Percentiles rank a stretch among this genome's conserved stretches.
phyloP scores from a whole-genome alignment of 92 coral and sea anemone genomes.

The Actinernus sp. region DNA sequence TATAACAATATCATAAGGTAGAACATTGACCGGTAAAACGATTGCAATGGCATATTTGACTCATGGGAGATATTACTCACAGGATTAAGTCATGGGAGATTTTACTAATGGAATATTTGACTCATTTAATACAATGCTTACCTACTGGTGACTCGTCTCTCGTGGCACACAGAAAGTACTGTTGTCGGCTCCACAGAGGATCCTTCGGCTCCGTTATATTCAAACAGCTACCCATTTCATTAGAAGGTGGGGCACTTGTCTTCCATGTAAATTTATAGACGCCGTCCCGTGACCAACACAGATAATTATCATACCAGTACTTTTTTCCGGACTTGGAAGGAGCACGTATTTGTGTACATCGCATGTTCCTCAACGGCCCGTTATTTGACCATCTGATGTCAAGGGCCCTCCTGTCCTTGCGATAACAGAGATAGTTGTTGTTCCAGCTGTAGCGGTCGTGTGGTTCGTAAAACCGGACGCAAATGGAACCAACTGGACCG shows the following conservation, averaged over 20 bases:
- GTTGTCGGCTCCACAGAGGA: conserved; percentile 9
- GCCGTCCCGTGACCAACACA: conserved; percentile 66
- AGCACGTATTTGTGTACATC: conserved; percentile 50
- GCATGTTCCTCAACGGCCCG: conserved; percentile 49
- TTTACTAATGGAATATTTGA: too few species aligned
- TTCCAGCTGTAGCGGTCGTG: conserved; percentile 69
- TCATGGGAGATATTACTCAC: too few species aligned
- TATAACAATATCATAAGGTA: too few species aligned
- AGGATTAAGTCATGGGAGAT: too few species aligned
- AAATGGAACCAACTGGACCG: conserved; percentile 10
- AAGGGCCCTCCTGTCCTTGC: conserved; percentile 53
- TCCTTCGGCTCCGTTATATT: conserved; percentile 33
- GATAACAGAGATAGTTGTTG: conserved; percentile 62
- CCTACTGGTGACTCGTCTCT: conserved; percentile 49
- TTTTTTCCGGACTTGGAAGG: conserved; percentile 19
- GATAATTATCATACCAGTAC: conserved; percentile 66
- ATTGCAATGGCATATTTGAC: too few species aligned
- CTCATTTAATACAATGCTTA: not conserved
- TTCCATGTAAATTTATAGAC: conserved; percentile 67
- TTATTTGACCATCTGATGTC: conserved; percentile 65
- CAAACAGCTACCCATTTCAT: conserved; percentile 42
- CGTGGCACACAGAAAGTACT: conserved; percentile 53
- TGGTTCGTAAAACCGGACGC: conserved; percentile 63
- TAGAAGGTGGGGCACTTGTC: conserved; percentile 2
- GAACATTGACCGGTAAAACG: too few species aligned